Base-by-base conservation (phyloP, 2,113 vertebrate genomes). In the Orcinus orca region DNA sequence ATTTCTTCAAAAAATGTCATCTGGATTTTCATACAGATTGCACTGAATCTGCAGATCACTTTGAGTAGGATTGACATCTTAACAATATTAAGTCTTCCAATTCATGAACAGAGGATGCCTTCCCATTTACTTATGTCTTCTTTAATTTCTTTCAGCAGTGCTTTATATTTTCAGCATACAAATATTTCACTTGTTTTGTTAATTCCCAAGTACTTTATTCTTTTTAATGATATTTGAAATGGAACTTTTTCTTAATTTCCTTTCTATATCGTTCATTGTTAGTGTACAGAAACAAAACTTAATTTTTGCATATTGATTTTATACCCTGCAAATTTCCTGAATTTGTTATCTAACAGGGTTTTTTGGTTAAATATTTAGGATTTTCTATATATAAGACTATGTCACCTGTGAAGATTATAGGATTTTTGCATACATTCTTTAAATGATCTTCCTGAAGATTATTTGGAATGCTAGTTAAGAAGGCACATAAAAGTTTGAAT, bases 401-500 rank as follows among this genome's bases (percentile, higher is more conserved):
- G 25, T 55, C 18, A 90, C 92, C 36, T 90, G 15, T 50, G 3
- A 73, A 93, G 15, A 58, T 74, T 63, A 38, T 9, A 76, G 25
- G 5, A 83, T 65, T 88, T 96, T 84, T 85, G 8, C 14, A 29
- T 81, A 17, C 21, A 79, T 89, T 93, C 14, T 80, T 91, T 92
- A 92, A 90, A 60, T 60, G 20, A 73, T 95, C 93, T 96, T 93
- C 31, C 65, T 90, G n/a, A 92, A 88, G 15, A 83, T 68, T 80
- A 77, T 79, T 79, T 93, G 44, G 33, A 96, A 96, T 73, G 15
- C 4, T 91, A 90, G 47, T 20, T 89, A 96, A 55, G 2, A 96
- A 91, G 79, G 79, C 65, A 91, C 62, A 93, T 25, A 68, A 88
- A 85, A 96, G 8, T 62, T 87, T 97, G 23, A 97, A 96, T 96